Evolutionary conservation across 2,797 vertebrate species (phyloP), one percentile per base, ranked within the genome.

Genomic region (Acrocephalus scirpaceus): DNA sequence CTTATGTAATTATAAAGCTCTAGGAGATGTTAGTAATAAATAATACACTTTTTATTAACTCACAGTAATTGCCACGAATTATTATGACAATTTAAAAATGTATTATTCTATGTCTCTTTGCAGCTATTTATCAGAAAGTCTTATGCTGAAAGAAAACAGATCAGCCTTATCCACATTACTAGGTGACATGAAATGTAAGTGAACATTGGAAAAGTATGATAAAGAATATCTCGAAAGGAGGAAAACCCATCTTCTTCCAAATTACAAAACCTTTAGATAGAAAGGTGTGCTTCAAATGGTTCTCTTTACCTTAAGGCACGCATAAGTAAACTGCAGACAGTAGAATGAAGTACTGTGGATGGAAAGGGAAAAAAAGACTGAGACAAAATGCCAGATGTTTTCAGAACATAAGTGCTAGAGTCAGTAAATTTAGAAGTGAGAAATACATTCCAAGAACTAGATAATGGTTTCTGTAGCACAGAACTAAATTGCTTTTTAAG

Each of bases 151-250:
- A 96, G 98, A 98, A 11, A 97, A 99, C 66, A 98, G 97, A 96
- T 96, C 98, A 82, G 97, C 96, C 9, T 97, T 99, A 53, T 97
- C 98, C 18, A 98, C 98, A 88, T 97, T 99, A 97, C 98, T 99
- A 8, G 99, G 99, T 38, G 96, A 97, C n/a, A 99, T 99, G 99
- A 99, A 98, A 98, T 97, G 99, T 99, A 98, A 98, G 99, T 99
- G 96, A 96, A 76, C 17, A 10, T 12, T 53, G 50, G 26, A 50
- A 64, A 80, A 67, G 13, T 21, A 25, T 3, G 9, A 38, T 45
- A 38, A 78, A 61, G 17, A 50, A 0, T 40, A n/a, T 72, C 20
- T 61, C 2, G 10, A 61, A 92, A 58, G 17, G 17, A 65, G 40
- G 29, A 45, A 54, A 34, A 23, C 0, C 0, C 15, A 16, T 10